These are phyloP conservation scores for Agrochola circellaris DNA, from an alignment of 2,888 invertebrate species.

Conservation along the genomic window DNA sequence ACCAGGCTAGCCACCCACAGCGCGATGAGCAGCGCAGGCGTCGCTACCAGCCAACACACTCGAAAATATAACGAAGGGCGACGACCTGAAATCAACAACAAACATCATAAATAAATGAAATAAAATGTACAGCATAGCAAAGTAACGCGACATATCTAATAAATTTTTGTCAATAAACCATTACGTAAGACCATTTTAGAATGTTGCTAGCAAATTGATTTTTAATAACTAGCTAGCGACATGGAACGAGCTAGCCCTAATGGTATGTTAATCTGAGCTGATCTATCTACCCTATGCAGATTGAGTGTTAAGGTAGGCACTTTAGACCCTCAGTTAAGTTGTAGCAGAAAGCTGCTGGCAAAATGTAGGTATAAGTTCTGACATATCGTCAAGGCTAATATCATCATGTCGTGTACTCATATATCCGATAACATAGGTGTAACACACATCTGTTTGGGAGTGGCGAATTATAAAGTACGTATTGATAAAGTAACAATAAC, in stretches of 20 bases:
- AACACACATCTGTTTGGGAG: conserved; percentile 47
- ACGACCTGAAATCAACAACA: conserved; percentile 78
- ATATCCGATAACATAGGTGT: conserved; percentile 31
- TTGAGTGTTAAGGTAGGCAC: neutral
- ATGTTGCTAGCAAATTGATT: neutral
- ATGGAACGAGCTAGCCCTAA: neutral
- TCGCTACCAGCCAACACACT: conserved; percentile 95
- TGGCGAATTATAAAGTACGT: conserved; percentile 45
- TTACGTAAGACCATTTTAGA: neutral
- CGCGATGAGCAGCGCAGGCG: conserved; percentile 95
- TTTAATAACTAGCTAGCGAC: neutral
- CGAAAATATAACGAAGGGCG: conserved; percentile 95
- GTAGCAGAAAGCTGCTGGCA: neutral
- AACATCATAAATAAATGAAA: neutral
- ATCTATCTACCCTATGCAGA: neutral
- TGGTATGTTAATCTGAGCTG: neutral
- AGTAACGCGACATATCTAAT: neutral
- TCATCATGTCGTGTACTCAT: conserved; percentile 19
- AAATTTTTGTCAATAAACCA: neutral
- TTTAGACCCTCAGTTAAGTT: neutral
- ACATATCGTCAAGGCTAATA: conserved; percentile 21
- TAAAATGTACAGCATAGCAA: neutral
- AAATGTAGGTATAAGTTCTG: neutral
- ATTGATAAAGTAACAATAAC: conserved; percentile 56
- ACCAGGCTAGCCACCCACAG: conserved; percentile 97